Base-by-base conservation (phyloP, 2,888 invertebrate genomes). In the Dasysyrphus albostriatus region DNA sequence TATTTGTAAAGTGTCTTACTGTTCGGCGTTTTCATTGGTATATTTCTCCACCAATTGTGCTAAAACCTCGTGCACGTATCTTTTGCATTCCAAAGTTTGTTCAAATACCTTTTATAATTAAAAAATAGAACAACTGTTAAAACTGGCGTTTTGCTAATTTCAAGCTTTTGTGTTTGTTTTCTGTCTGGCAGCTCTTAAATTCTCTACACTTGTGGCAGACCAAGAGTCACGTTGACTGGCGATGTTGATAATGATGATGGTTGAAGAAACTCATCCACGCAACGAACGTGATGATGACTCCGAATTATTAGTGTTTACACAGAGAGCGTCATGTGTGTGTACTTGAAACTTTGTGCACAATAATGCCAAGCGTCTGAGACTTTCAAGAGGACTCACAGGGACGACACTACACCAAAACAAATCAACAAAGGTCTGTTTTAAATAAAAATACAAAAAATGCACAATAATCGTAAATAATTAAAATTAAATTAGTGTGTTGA, bases 401-500 rank as follows among this genome's bases (percentile, higher is more conserved):
- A 34, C 56, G 65, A 51, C 34, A n/a, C 49, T 24, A 24, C 49
- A 59, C 42, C 32, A 19, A 70, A 65, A 32, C 24, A 70, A 32
- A 54, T 24, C 54, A 82, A 70, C 70, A 77, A 24, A 65, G 59
- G 39, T 51, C 37, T 47, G 67, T 9, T 39, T 54, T 34, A 34
- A 54, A 73, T 19, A 76, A 42, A 69, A 75, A n/a, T 9, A 65
- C n/a, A 32, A 73, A 75, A 75, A 72, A 76, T 72, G 76, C 84
- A 47, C 61, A 81, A 73, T 77, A 81, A 77, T 85, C 73, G 67
- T 75, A 78, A 70, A 82, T 87, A 87, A 87, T 87, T 82, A 87
- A 87, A 87, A 78, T 70, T 82, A 37, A 87, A 82, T 87, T 87
- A 87, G 70, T 87, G 82, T 54, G 63, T 74, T 82, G 74, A 82